These are phyloP conservation scores for Bugulina stolonifera DNA, from an alignment of 2,888 invertebrate species.

Conservation along the genomic window DNA sequence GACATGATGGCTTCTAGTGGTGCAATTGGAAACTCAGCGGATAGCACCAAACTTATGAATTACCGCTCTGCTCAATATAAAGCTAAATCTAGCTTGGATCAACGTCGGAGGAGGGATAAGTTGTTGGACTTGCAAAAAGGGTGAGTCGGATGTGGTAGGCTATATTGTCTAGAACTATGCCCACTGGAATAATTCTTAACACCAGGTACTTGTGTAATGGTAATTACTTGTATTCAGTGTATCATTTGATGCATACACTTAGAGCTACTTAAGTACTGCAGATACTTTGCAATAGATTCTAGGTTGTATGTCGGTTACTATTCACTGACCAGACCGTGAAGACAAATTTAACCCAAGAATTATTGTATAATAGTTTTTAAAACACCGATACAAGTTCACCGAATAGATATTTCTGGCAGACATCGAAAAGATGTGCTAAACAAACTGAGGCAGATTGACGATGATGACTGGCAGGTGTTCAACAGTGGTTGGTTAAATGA, in stretches of 20 bases:
- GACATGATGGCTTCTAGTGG: background rate
- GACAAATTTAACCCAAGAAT: too few relatives aligned
- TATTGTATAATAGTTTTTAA: too few relatives aligned
- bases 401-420: too few relatives aligned
- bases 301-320: too few relatives aligned
- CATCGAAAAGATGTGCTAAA: conserved; percentile 14
- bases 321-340: too few relatives aligned
- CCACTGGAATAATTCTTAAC: background rate
- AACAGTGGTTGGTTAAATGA: background rate
- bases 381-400: too few relatives aligned
- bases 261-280: background rate
- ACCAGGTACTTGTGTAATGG: background rate
- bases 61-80: conserved; percentile 46
- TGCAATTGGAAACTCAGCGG: background rate
- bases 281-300: too few relatives aligned
- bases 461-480: conserved; percentile 22
- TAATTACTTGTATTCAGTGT: background rate
- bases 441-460: conserved; percentile 8
- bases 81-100: conserved; percentile 48
- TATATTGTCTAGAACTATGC: background rate
- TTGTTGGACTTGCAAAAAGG: conserved; percentile 60
- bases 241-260: background rate
- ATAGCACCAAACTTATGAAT: background rate
- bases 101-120: conserved; percentile 58
- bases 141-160: conserved; percentile 51